A percentile compares a stretch with the other conserved stretches of the same genome.
Conservation (phyloP, 1,140 invertebrate species). For the Aphaenogaster rudis region DNA sequence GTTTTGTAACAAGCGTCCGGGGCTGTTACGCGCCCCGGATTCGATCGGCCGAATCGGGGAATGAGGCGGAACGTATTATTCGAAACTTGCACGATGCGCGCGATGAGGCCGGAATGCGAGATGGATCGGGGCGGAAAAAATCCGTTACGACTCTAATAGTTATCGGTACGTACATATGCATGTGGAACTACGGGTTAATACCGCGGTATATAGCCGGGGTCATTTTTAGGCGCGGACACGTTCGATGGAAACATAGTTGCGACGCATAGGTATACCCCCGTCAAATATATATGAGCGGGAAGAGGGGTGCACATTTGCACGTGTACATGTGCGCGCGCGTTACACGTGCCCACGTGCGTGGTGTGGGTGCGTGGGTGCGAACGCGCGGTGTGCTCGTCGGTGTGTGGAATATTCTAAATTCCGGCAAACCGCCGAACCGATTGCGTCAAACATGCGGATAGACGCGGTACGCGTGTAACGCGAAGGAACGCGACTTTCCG, state of each 20-base stretch:
- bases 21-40: conserved; percentile 56
- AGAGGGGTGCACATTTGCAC: neutral
- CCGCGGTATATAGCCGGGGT: neutral
- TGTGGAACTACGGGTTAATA: neutral
- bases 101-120: conserved; percentile 41
- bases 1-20: conserved; percentile 62
- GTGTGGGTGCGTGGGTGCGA: conserved; percentile 4
- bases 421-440: conserved; percentile 54
- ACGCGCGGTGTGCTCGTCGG: conserved; percentile 50
- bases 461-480: conserved; percentile 14
- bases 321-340: conserved; percentile 31
- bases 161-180: neutral
- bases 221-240: conserved; percentile 40
- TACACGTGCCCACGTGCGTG: conserved; percentile 14
- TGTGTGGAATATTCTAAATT: conserved; percentile 64
- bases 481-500: conserved; percentile 25
- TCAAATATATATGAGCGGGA: neutral
- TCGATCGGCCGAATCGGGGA: conserved; percentile 49
- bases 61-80: conserved; percentile 64
- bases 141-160: conserved; percentile 46
- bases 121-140: conserved; percentile 33
- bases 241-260: neutral
- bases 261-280: neutral
- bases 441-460: conserved; percentile 47
- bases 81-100: conserved; percentile 36